These are phyloP conservation scores for Apeira syringaria DNA, from an alignment of 2,888 invertebrate genomes.

Conservation along the genomic window DNA sequence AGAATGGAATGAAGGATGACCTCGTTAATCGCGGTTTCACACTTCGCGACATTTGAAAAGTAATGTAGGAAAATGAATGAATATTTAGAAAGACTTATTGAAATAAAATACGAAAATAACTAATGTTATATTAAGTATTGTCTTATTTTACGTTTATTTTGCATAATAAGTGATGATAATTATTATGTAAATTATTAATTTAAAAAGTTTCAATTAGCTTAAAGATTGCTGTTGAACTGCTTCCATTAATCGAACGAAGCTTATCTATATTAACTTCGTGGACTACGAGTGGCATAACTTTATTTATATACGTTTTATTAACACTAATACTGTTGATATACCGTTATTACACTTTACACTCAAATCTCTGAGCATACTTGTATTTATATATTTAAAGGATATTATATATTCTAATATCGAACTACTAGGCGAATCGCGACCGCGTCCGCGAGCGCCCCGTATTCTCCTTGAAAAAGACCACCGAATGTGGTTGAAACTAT, in stretches of 20 bases:
- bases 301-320: no score
- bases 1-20: constrained; percentile 72
- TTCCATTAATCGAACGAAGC: background rate
- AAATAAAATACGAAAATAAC: constrained; percentile 80
- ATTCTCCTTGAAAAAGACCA: no score
- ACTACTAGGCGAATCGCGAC: no score
- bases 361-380: no score
- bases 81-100: constrained; percentile 84
- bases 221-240: constrained; percentile 13
- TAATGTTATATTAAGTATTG: constrained; percentile 77
- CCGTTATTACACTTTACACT: no score
- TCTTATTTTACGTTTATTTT: constrained; percentile 52
- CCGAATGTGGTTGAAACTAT: no score
- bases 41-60: constrained; percentile 80
- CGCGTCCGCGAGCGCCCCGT: no score
- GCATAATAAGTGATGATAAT: constrained; percentile 1
- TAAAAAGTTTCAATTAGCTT: background rate
- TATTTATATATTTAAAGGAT: no score
- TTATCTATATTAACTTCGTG: constrained; percentile 12
- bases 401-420: no score
- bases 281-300: no score
- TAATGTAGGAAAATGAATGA: constrained; percentile 81
- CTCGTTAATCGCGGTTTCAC: constrained; percentile 81
- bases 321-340: no score
- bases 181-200: background rate